These are phyloP conservation scores for Smittia sp. DNA, from an alignment of 2,888 invertebrate species.

Conservation along the genomic window DNA sequence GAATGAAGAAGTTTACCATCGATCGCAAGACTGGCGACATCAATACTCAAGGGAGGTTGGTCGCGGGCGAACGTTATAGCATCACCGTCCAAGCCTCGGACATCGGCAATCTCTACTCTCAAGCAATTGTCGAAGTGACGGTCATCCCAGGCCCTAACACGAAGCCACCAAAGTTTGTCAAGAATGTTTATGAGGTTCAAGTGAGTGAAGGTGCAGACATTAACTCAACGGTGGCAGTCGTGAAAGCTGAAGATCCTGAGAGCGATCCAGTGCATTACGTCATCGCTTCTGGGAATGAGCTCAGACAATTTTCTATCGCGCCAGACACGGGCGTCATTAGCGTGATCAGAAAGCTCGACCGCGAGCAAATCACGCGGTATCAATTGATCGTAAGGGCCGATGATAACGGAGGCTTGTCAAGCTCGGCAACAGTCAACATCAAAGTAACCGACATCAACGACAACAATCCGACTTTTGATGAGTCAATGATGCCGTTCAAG, in stretches of 20 bases:
- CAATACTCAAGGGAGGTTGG: conserved; percentile 73
- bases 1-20: conserved; percentile 79
- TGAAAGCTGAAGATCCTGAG: conserved; percentile 85
- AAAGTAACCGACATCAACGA: conserved; percentile 90
- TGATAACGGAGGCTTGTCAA: conserved; percentile 77
- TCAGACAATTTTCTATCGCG: conserved; percentile 84
- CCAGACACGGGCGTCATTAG: conserved; percentile 84
- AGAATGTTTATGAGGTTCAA: conserved; percentile 79
- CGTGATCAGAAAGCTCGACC: conserved; percentile 78
- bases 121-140: conserved; percentile 81
- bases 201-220: conserved; percentile 87
- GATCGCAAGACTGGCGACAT: conserved; percentile 74
- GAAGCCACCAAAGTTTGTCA: conserved; percentile 77
- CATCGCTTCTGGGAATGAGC: conserved; percentile 82
- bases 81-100: conserved; percentile 82
- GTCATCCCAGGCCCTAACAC: conserved; percentile 81
- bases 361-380: conserved; percentile 85
- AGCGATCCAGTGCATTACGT: conserved; percentile 82
- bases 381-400: conserved; percentile 84
- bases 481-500: conserved; percentile 66
- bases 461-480: conserved; percentile 85
- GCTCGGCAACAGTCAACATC: conserved; percentile 81
- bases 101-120: conserved; percentile 73
- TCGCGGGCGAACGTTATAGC: conserved; percentile 85
- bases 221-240: conserved; percentile 78